Conservation (phyloP, 2,113 vertebrate species). For the Paradisaea rubra region DNA sequence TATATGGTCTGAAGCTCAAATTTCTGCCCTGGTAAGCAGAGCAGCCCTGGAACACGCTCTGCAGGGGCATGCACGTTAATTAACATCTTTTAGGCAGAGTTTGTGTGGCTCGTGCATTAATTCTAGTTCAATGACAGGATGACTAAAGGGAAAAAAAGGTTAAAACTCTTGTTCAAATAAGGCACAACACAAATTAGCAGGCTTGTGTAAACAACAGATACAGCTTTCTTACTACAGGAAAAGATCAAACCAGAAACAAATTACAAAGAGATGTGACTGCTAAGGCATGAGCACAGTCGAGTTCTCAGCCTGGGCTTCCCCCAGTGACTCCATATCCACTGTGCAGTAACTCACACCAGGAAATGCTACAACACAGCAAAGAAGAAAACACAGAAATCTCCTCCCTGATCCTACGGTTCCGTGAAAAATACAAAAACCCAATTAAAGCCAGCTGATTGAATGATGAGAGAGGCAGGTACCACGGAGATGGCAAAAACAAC, state of each 20-base stretch:
- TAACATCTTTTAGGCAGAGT: not conserved
- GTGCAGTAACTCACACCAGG: not conserved
- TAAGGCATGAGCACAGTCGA: fast-evolving
- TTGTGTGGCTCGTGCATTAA: not conserved
- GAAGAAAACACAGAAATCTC: not conserved
- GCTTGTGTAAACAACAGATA: not conserved
- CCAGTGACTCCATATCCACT: not conserved
- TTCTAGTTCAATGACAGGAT: not conserved
- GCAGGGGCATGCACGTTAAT: not conserved
- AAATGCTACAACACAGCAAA: not conserved
- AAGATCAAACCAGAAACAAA: not conserved
- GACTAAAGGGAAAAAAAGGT: not conserved
- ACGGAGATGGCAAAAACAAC: not conserved
- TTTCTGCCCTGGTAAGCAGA: not conserved
- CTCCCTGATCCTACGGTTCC: fast-evolving
- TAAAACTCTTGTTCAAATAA: not conserved
- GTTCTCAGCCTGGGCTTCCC: not conserved
- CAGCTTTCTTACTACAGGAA: not conserved
- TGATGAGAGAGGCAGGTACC: not conserved
- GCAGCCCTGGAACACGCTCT: not conserved
- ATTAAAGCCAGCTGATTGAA: not conserved
- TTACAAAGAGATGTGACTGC: not conserved
- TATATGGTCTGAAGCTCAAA: not conserved
- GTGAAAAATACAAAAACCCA: not conserved
- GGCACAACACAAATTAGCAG: not conserved